Conservation (phyloP, 2,113 vertebrate species). For the Sardina pilchardus region DNA sequence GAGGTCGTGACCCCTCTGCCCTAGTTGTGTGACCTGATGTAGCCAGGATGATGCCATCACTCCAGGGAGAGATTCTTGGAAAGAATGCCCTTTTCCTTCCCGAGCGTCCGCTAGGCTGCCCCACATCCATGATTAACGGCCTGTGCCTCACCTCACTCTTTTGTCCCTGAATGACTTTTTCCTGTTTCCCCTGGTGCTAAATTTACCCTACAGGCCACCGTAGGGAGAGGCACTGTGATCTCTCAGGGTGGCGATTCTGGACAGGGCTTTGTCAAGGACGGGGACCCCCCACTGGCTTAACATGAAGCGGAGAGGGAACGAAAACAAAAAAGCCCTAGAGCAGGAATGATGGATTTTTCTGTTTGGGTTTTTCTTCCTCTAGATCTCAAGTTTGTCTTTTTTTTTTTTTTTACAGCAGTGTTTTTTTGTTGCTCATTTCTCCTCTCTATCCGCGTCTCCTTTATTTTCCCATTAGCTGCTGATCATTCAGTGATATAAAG, state of each 20-base stretch:
- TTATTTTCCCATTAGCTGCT: background rate
- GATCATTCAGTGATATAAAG: background rate
- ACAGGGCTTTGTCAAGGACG: constrained; percentile 9
- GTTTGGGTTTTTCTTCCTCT: constrained; percentile 30
- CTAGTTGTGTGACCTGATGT: constrained; percentile 56
- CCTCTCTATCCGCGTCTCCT: constrained; percentile 58
- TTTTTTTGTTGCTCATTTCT: constrained; percentile 64
- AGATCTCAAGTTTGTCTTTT: background rate
- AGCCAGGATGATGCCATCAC: constrained; percentile 61
- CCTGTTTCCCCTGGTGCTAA: constrained; percentile 3
- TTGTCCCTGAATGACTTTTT: background rate
- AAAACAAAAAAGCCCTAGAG: background rate
- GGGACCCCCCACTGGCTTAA: background rate
- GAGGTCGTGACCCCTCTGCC: constrained; percentile 62
- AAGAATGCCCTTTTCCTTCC: constrained; percentile 67
- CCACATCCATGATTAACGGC: constrained; percentile 68
- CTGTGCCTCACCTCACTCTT: constrained; percentile 23
- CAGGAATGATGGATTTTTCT: background rate
- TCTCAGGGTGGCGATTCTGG: background rate
- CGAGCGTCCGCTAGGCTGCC: constrained; percentile 67
- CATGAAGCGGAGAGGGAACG: background rate
- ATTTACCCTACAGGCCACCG: constrained; percentile 8
- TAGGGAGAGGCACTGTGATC: background rate
- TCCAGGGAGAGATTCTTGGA: constrained; percentile 58
- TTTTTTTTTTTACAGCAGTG: background rate